Base-by-base conservation (phyloP, 2,888 invertebrate genomes). In the Tillus elongatus region DNA sequence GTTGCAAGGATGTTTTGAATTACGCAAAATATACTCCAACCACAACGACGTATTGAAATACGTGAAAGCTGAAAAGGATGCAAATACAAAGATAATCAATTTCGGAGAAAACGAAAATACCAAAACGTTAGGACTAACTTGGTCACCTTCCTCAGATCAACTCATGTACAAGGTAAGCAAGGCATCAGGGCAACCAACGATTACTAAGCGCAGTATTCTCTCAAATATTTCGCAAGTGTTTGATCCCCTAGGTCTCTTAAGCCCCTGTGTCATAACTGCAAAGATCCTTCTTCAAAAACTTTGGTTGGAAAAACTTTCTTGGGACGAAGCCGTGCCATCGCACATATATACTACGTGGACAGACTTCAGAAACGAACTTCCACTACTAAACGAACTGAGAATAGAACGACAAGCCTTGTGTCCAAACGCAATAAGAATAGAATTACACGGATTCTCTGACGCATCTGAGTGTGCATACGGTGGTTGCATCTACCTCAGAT, bases 171-270 rank as follows among this genome's bases (percentile, higher is more conserved):
- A 6, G 6, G n/a, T 19, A 19, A 19, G n/a, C n/a, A 19, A 19
- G n/a, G 24, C 6, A 19, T 19, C 6, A 8, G 24, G n/a, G 6
- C 6, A 19, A n/a, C n/a, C n/a, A n/a, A 19, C 6, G 6, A 6
- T 19, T n/a, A 19, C 24, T 8, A 19, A 19, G n/a, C 24, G 24
- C 6, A n/a, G 6, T 19, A 19, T 19, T 6, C n/a, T 19, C 6
- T 19, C 24, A 8, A n/a, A 19, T 8, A 19, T 19, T 19, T 6
- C 24, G 6, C 24, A 19, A n/a, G n/a, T 19, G 6, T 19, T 19
- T n/a, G 24, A 19, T n/a, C 24, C 24, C n/a, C 24, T 19, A n/a
- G 24, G 24, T n/a, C 24, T 19, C 24, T n/a, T 19, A 6, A n/a
- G 24, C 6, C 24, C 24, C 6, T 19, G 24, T n/a, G n/a, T n/a